Evolutionary conservation across 1,140 invertebrate genomes (phyloP), one percentile per base, ranked within the genome.

Genomic region (Holcopasites calliopsidis): DNA sequence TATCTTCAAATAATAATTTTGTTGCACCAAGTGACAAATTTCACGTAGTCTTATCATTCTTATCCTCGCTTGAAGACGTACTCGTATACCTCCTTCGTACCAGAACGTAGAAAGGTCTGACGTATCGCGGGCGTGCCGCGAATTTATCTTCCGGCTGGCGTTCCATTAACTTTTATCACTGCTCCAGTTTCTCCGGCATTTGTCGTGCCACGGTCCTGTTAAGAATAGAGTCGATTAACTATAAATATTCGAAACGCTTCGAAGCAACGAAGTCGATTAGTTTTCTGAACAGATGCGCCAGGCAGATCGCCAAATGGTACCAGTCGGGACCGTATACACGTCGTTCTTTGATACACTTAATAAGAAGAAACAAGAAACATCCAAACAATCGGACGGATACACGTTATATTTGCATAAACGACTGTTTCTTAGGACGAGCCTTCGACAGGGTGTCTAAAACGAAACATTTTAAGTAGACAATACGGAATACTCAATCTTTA

Each of bases 141-240:
- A 55, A 55, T 68, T 68, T 55, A 55, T 68, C 38, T 68, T 42
- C n/a, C 50, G 23, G 4, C 65, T 40, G 50, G 55, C 50, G 31
- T 68, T 55, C 26, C 65, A 55, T 68, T 68, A 55, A 68, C 65
- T 60, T 70, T 49, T 70, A 60, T 35, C 68, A 31, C 18, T 33
- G 50, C 21, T 23, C 49, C 42, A 13, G 42, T 47, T 77, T 79
- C 33, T 33, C 35, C 40, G 33, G 40, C 58, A 35, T 38, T 26
- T 26, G 58, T 16, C 42, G 18, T 7, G 7, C 8, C 71, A 21
- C 40, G 26, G n/a, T 54, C 16, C 13, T 21, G 62, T 21, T 18
- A 26, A 35, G 58, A 55, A 62, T 69, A 79, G 35, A 40, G 38
- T 16, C 31, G 42, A 76, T 77, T 76, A 79, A 77, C 77, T 77